phyloP scores from a whole-genome alignment of 23 tunicate genomes.

The Ciona savignyi region DNA sequence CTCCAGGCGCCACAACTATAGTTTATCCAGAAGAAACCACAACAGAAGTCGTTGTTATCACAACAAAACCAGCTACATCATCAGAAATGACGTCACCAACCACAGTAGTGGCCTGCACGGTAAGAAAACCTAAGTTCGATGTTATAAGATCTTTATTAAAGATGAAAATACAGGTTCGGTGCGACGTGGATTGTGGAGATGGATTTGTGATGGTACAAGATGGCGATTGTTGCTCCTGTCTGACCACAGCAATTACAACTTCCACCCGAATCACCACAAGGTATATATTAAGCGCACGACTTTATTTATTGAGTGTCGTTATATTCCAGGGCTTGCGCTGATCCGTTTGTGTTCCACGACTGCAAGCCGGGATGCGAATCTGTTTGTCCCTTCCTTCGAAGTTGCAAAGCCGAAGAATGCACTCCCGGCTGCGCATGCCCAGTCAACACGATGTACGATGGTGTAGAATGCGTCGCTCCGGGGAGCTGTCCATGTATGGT shows the following conservation, averaged over 20 bases:
- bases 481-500: conserved; percentile 72
- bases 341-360: conserved; percentile 55
- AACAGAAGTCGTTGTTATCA: background rate
- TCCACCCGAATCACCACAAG: background rate
- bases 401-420: conserved; percentile 33
- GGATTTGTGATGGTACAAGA: background rate
- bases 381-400: conserved; percentile 47
- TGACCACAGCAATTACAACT: background rate
- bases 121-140: background rate
- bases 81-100: no score
- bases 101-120: background rate
- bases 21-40: background rate
- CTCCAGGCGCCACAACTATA: background rate
- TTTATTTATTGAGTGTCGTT: no score
- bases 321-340: conserved; percentile 37
- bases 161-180: background rate
- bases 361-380: conserved; percentile 39
- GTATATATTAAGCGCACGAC: no score
- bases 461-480: conserved; percentile 52
- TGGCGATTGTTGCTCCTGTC: background rate
- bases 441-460: conserved; percentile 56
- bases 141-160: background rate
- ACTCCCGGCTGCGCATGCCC: conserved; percentile 69
- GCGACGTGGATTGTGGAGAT: background rate
- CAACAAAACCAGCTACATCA: background rate